Evolutionary conservation across 2,797 vertebrate species (phyloP), one percentile per base, ranked within the genome.

Genomic region (Melanotaenia trifasciata): DNA sequence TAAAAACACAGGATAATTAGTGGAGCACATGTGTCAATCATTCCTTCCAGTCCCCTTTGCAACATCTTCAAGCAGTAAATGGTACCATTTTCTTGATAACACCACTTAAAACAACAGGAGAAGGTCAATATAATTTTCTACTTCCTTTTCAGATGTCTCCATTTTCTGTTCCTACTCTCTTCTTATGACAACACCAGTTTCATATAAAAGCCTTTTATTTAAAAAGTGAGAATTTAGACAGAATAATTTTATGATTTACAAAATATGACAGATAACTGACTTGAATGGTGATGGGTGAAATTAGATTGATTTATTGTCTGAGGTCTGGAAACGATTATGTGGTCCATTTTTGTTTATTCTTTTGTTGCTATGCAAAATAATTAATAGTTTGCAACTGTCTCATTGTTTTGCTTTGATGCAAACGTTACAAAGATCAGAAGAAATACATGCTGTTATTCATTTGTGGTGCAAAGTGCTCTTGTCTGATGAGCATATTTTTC

Each of bases 51-150:
- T 74, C 66, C 54, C 28, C 74, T 35, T 38, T 13, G 47, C 1
- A 30, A 67, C 45, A 35, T 84, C 68, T 80, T 40, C 4, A 16
- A 76, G 67, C 70, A 58, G 58, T 71, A 86, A 89, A 80, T 40
- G 71, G 74, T 36, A 67, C 69, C 50, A 82, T 89, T 87, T 87
- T 67, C 76, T 80, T 89, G 67, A 83, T 88, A 75, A 72, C 65
- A 40, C 43, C 73, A 83, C 65, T 88, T 84, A 69, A 58, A 76
- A 72, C 76, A 35, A 64, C 66, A 54, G 56, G n/a, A 54, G 85
- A 86, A 89, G 78, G 86, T 88, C 86, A 74, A 40, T 56, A 45
- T 71, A 12, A 82, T 82, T 85, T 79, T 75, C 33, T 26, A 1
- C 65, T 54, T 72, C 8, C 36, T 58, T 78, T 64, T 75, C 36